phyloP scores from a whole-genome alignment of 2,797 vertebrate species.

The Acanthornis magna region DNA sequence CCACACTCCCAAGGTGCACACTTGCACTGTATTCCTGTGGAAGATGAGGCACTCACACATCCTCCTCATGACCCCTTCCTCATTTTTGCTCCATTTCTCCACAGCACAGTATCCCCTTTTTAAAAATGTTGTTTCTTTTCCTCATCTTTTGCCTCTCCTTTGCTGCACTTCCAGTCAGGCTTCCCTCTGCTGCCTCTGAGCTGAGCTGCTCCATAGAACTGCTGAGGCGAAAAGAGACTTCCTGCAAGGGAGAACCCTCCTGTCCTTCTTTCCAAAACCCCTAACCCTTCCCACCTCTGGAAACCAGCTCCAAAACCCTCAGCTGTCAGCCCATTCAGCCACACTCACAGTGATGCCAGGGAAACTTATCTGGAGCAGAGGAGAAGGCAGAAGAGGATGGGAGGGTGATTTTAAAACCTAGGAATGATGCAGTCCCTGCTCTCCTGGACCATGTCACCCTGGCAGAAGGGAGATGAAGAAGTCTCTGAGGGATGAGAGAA shows the following conservation, averaged over 20 bases:
- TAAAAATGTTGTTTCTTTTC: rapidly evolving
- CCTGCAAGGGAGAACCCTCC: background rate
- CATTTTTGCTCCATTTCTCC: background rate
- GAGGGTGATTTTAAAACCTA: background rate
- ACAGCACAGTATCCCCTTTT: background rate
- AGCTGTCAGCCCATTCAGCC: background rate
- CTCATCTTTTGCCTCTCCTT: background rate
- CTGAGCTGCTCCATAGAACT: background rate
- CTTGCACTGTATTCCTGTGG: background rate
- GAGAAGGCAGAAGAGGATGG: background rate
- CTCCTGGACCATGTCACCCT: no score
- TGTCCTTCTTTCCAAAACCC: background rate
- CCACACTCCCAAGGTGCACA: background rate
- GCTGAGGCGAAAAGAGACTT: background rate
- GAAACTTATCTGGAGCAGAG: background rate
- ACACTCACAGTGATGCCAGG: background rate
- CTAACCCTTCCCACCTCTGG: background rate
- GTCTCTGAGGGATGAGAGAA: background rate
- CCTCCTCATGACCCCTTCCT: background rate
- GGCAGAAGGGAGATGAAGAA: background rate
- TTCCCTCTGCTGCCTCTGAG: background rate
- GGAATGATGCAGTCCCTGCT: background rate
- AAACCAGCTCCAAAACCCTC: background rate
- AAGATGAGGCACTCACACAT: background rate
- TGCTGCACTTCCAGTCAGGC: background rate